Evolutionary conservation across 2,888 invertebrate species (phyloP).

Genomic region (Spodoptera picta): DNA sequence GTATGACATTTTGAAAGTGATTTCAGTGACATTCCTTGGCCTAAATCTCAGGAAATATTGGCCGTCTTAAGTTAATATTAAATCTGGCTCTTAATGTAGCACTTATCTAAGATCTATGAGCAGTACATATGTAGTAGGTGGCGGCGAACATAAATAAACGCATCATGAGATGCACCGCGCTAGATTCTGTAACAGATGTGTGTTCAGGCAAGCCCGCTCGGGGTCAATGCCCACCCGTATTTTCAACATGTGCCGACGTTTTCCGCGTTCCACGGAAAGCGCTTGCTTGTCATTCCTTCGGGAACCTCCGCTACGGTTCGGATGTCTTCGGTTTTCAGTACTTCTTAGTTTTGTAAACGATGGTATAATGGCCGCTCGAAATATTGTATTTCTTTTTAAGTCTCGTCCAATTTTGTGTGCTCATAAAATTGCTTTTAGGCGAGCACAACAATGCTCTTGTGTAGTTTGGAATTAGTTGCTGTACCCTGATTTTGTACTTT

Average conservation of each 20-base stretch:
- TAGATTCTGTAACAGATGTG: constrained; percentile 86
- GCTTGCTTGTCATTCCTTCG: constrained; percentile 83
- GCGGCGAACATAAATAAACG: constrained; percentile 75
- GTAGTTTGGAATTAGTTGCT: constrained; percentile 31
- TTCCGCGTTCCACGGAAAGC: constrained; percentile 88
- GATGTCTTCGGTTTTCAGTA: constrained; percentile 55
- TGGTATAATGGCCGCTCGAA: constrained; percentile 41
- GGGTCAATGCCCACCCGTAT: constrained; percentile 87
- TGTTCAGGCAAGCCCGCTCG: constrained; percentile 78
- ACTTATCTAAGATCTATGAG: constrained; percentile 61
- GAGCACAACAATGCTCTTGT: constrained; percentile 27
- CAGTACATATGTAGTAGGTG: constrained; percentile 58
- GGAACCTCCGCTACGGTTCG: constrained; percentile 77
- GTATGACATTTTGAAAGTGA: no score
- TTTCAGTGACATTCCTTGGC: no score
- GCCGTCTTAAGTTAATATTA: constrained; percentile 29
- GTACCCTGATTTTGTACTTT: constrained; percentile 14
- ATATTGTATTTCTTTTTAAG: constrained; percentile 46
- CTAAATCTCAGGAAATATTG: no score
- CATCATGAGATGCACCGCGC: constrained; percentile 77
- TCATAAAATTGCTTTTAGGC: constrained; percentile 46
- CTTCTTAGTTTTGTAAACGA: constrained; percentile 52
- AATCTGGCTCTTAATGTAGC: constrained; percentile 41
- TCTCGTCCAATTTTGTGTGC: constrained; percentile 38
- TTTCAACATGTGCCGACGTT: constrained; percentile 88